phyloP scores from a whole-genome alignment of 1,140 invertebrate genomes.

The Pectinophora gossypiella region DNA sequence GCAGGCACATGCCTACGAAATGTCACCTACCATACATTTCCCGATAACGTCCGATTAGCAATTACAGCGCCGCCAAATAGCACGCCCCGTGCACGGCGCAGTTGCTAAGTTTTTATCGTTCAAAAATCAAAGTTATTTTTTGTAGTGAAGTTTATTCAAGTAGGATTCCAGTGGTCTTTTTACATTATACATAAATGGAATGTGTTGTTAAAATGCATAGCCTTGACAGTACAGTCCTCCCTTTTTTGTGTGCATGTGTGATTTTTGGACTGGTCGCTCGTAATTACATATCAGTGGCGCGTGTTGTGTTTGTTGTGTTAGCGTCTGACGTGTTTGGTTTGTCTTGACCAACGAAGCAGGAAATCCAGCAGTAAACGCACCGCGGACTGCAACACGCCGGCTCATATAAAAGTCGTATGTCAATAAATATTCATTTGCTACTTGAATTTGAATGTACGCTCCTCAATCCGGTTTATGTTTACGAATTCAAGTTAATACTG shows the following conservation, averaged over 20 bases:
- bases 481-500: constrained; percentile 39
- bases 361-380: constrained; percentile 32
- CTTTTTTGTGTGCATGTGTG: constrained; percentile 34
- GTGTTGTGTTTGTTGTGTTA: constrained; percentile 37
- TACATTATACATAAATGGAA: constrained; percentile 46
- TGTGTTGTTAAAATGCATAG: constrained; percentile 58
- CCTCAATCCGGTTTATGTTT: constrained; percentile 60
- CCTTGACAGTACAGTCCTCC: constrained; percentile 36
- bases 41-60: constrained; percentile 52
- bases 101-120: constrained; percentile 21
- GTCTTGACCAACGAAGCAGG: constrained; percentile 39
- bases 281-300: constrained; percentile 39
- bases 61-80: constrained; percentile 44
- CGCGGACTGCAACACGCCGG: constrained; percentile 14
- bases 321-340: constrained; percentile 25
- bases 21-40: constrained; percentile 48
- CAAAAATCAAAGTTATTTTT: constrained; percentile 20
- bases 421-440: constrained; percentile 31
- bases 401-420: constrained; percentile 14
- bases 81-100: constrained; percentile 32
- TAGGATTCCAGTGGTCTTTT: constrained; percentile 21
- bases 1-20: constrained; percentile 58
- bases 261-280: constrained; percentile 25
- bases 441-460: constrained; percentile 48
- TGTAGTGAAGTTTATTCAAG: constrained; percentile 38